These are phyloP conservation scores for Campodea augens DNA, from an alignment of 1,140 invertebrate species.

Conservation along the genomic window DNA sequence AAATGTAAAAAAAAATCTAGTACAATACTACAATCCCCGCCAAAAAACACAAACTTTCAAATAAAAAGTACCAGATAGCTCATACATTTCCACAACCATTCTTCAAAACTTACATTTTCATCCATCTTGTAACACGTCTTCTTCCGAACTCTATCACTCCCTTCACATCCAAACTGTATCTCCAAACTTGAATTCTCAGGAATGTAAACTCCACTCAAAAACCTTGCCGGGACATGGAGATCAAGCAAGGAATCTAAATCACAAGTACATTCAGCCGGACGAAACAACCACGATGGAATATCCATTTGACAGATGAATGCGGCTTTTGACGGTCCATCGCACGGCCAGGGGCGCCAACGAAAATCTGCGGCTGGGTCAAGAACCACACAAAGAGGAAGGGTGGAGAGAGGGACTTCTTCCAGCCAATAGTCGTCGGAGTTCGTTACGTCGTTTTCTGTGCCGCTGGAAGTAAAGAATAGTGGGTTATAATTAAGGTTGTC, in stretches of 20 bases:
- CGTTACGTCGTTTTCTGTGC: too few relatives aligned
- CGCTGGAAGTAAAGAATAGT: too few relatives aligned
- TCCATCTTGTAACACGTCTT: too few relatives aligned
- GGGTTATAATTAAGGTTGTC: too few relatives aligned
- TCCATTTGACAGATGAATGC: not conserved
- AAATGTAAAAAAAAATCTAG: too few relatives aligned
- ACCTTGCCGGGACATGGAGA: not conserved
- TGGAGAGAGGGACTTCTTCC: not conserved
- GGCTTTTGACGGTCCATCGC: not conserved
- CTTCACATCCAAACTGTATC: not conserved
- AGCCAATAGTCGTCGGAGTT: not conserved
- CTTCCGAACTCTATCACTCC: too few relatives aligned
- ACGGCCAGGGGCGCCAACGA: not conserved
- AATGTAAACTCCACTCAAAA: not conserved
- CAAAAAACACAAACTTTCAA: too few relatives aligned
- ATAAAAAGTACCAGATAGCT: too few relatives aligned
- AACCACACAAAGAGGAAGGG: not conserved
- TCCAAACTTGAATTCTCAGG: not conserved
- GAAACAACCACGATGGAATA: not conserved
- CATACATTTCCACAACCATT: too few relatives aligned
- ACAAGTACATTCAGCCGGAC: not conserved
- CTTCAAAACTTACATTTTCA: too few relatives aligned
- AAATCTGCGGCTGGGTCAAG: not conserved
- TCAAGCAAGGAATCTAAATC: not conserved
- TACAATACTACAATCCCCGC: too few relatives aligned